Percentiles rank a stretch among this genome's conserved stretches.
Evolutionary conservation across 1,140 invertebrate species (phyloP).

Genomic region (Pentalonia nigronervosa): DNA sequence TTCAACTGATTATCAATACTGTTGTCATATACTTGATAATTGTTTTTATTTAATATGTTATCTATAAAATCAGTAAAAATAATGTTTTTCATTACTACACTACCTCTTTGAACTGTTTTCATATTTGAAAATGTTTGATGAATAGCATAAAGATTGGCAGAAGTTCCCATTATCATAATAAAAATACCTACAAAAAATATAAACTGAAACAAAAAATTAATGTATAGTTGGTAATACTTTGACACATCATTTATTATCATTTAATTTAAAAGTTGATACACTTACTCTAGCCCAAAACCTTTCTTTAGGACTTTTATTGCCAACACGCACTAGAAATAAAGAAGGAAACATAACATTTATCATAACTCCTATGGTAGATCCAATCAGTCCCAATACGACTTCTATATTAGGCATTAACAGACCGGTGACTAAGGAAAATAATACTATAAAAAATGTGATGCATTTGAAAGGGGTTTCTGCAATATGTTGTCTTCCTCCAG

Average conservation of each 20-base stretch:
- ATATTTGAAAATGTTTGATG: constrained; percentile 66
- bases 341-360: constrained; percentile 93
- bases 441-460: constrained; percentile 80
- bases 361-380: constrained; percentile 93
- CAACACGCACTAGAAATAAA: constrained; percentile 75
- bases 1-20: background rate
- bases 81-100: background rate
- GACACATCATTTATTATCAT: background rate
- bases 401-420: constrained; percentile 88
- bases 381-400: constrained; percentile 88
- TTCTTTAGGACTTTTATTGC: constrained; percentile 78
- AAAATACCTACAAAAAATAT: constrained; percentile 79
- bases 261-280: background rate
- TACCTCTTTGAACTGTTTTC: constrained; percentile 21
- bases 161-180: constrained; percentile 86
- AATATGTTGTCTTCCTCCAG: constrained; percentile 69
- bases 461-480: constrained; percentile 80
- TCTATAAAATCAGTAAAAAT: background rate
- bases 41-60: background rate
- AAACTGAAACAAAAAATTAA: constrained; percentile 67
- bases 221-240: background rate
- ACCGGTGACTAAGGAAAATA: constrained; percentile 77
- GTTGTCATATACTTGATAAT: background rate
- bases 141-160: constrained; percentile 81
- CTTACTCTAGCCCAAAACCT: constrained; percentile 74